A percentile compares a stretch with the other conserved stretches of the same genome.
Conservation (phyloP, 2,797 vertebrate species). For the Galagoides demidoff region DNA sequence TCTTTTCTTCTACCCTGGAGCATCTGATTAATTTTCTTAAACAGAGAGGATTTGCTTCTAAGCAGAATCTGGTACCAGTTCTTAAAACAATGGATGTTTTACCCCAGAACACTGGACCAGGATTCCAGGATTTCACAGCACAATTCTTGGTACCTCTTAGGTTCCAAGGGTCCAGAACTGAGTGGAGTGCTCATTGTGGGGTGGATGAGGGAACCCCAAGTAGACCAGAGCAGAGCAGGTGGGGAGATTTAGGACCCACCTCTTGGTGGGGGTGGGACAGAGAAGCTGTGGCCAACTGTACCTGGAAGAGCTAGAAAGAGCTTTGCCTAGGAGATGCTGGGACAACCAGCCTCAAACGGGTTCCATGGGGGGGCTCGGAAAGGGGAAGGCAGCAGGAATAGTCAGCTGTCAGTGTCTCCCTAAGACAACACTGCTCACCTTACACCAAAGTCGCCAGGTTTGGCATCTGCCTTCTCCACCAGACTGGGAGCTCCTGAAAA, state of each 20-base stretch:
- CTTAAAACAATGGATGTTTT: background rate
- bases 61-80: background rate
- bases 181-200: background rate
- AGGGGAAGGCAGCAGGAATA: background rate
- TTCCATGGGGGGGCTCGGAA: background rate
- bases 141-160: background rate
- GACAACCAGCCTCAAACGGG: background rate
- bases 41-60: background rate
- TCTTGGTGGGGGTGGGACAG: fast-evolving
- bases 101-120: background rate
- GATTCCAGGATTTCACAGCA: background rate
- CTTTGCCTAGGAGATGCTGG: background rate
- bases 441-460: fast-evolving
- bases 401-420: background rate
- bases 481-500: background rate
- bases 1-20: background rate
- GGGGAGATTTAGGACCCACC: background rate
- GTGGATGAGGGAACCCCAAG: background rate
- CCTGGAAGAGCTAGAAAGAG: background rate
- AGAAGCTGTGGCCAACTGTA: background rate
- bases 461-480: background rate
- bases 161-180: background rate
- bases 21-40: background rate
- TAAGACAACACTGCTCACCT: background rate
- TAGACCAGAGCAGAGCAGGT: background rate